Conservation (phyloP, 2,888 invertebrate species). For the Apomyelois bistriatella region DNA sequence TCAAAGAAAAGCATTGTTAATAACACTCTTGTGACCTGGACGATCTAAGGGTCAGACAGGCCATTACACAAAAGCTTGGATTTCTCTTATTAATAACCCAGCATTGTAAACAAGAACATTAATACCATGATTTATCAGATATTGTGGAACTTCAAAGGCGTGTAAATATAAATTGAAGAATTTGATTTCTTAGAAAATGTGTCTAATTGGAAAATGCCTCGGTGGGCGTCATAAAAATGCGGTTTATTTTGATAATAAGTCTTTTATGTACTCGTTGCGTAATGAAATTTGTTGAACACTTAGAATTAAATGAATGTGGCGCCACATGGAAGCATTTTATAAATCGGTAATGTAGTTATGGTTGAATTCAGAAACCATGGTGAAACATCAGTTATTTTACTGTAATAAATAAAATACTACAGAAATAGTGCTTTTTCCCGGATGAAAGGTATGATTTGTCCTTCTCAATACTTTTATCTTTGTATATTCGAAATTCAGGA, state of each 20-base stretch:
- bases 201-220: neutral
- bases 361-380: no score
- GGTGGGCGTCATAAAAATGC: neutral
- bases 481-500: no score
- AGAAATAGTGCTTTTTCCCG: no score
- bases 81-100: slow-evolving; percentile 9
- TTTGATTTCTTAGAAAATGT: neutral
- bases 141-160: neutral
- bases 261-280: neutral
- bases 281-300: neutral
- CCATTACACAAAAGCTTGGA: slow-evolving; percentile 4
- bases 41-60: neutral
- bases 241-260: neutral
- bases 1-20: neutral
- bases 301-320: no score
- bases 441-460: no score
- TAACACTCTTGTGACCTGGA: neutral
- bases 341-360: no score
- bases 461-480: no score
- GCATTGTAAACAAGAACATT: slow-evolving; percentile 6
- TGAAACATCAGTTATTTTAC: no score
- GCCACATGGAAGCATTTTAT: no score
- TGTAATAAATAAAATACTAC: no score
- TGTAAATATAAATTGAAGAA: slow-evolving; percentile 3
- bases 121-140: slow-evolving; percentile 6